Evolutionary conservation across 2,113 vertebrate species (phyloP).

Genomic region (Pelobates fuscus): DNA sequence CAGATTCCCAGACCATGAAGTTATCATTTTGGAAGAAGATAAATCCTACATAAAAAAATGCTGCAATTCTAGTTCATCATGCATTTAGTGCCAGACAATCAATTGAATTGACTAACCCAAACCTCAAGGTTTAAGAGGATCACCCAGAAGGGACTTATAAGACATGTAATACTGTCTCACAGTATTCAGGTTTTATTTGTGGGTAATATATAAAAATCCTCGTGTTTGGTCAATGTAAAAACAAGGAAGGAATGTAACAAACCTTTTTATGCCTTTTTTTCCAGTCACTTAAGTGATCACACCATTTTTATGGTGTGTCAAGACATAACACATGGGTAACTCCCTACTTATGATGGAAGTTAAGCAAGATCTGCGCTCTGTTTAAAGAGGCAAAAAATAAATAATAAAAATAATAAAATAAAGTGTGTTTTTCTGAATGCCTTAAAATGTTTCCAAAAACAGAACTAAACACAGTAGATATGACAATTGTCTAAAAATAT

Average conservation of each 20-base stretch:
- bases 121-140: constrained; percentile 28
- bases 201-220: constrained; percentile 30
- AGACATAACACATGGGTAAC: not conserved
- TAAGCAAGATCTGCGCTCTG: constrained; percentile 4
- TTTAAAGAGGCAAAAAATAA: not conserved
- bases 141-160: constrained; percentile 36
- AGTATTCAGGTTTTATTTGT: constrained; percentile 20
- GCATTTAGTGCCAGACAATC: constrained; percentile 33
- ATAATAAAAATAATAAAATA: too few species aligned
- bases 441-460: too few species aligned
- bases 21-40: constrained; percentile 40
- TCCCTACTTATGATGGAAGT: constrained; percentile 32
- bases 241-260: constrained; percentile 34
- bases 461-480: too few species aligned
- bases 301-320: constrained; percentile 42
- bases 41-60: constrained; percentile 37
- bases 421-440: too few species aligned
- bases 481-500: too few species aligned
- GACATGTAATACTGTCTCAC: constrained; percentile 9
- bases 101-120: constrained; percentile 33
- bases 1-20: constrained; percentile 50
- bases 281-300: constrained; percentile 28
- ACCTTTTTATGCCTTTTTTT: constrained; percentile 26
- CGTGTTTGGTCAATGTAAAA: constrained; percentile 28
- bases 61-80: constrained; percentile 20